Evolutionary conservation across 1,140 invertebrate genomes (phyloP).

Genomic region (Euura lappo): DNA sequence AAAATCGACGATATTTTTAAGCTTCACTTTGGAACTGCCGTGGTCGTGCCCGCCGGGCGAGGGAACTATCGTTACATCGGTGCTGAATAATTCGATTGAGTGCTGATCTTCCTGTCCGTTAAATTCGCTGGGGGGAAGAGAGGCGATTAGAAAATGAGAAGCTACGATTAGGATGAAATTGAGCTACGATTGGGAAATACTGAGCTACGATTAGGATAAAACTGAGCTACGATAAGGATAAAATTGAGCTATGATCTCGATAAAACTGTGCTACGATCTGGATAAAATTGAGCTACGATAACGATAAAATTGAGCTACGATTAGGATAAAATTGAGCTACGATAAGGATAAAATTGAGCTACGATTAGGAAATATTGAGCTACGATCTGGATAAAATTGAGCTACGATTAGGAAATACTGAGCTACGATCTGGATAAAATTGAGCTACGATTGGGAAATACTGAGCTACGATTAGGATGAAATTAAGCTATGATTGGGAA

Average conservation of each 20-base stretch:
- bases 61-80: slow-evolving; percentile 74
- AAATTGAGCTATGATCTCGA: background rate
- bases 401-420: too few relatives aligned
- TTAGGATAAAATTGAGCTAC: background rate
- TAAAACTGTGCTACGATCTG: too few relatives aligned
- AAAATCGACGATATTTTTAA: slow-evolving; percentile 91
- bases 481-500: too few relatives aligned
- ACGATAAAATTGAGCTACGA: too few relatives aligned
- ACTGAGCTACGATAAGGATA: background rate
- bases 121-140: slow-evolving; percentile 65
- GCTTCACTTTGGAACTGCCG: slow-evolving; percentile 87
- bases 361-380: too few relatives aligned
- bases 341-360: background rate
- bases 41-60: slow-evolving; percentile 73
- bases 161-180: background rate
- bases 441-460: too few relatives aligned
- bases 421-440: too few relatives aligned
- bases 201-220: background rate
- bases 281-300: too few relatives aligned
- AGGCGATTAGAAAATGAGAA: background rate
- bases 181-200: background rate
- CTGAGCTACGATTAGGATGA: too few relatives aligned
- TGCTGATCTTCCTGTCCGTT: slow-evolving; percentile 73
- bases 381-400: too few relatives aligned
- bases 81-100: slow-evolving; percentile 70